phyloP scores from a whole-genome alignment of 2,113 vertebrate genomes.

The Rhombomys opimus region DNA sequence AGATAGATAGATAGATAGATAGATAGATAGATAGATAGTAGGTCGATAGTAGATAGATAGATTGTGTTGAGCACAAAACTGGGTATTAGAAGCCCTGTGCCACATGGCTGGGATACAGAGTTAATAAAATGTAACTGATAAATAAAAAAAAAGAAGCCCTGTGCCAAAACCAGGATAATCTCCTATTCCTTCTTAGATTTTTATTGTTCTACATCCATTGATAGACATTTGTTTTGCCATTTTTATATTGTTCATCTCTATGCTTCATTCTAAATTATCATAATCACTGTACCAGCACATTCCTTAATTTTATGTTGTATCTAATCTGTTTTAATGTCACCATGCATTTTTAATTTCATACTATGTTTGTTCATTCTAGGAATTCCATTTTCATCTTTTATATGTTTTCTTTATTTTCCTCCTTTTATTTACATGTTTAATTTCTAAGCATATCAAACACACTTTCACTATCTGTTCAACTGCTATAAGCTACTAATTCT shows the following conservation, averaged over 20 bases:
- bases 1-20: neutral
- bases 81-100: fast-evolving
- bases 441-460: neutral
- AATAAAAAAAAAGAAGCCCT: too few relatives aligned
- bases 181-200: neutral
- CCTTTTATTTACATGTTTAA: neutral
- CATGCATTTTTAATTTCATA: neutral
- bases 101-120: too few relatives aligned
- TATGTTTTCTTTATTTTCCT: neutral
- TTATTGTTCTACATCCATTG: neutral
- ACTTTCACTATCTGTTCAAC: neutral
- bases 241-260: neutral
- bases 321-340: neutral
- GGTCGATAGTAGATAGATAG: neutral
- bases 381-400: neutral
- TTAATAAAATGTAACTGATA: too few relatives aligned
- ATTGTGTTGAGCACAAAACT: neutral
- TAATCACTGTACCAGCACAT: neutral
- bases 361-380: neutral
- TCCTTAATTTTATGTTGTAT: neutral
- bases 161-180: fast-evolving
- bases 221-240: neutral
- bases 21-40: neutral
- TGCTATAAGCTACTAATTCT: neutral
- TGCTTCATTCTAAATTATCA: neutral